Evolutionary conservation across 2,113 vertebrate species (phyloP).

Genomic region (Hystrix brachyura): DNA sequence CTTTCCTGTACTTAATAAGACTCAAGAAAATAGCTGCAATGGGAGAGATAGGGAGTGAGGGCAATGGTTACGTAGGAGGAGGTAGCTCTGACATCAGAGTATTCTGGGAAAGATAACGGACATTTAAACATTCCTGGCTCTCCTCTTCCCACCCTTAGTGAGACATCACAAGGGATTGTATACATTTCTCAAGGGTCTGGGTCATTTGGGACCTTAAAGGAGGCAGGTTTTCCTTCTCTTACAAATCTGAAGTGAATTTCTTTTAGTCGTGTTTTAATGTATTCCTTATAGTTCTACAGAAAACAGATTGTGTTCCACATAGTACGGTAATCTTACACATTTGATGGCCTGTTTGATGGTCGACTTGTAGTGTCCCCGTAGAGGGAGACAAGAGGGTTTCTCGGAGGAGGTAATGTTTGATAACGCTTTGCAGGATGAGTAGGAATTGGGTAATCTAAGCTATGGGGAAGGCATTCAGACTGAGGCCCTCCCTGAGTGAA

Average conservation of each 20-base stretch:
- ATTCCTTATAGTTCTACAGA: background rate
- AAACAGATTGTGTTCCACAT: background rate
- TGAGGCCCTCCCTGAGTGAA: background rate
- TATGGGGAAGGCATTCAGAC: background rate
- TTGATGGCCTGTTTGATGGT: background rate
- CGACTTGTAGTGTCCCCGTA: background rate
- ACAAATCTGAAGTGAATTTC: background rate
- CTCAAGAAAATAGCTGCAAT: slow-evolving; percentile 15
- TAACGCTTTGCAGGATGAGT: background rate
- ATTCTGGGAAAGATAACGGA: slow-evolving; percentile 11
- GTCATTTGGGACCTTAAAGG: background rate
- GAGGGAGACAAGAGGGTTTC: background rate
- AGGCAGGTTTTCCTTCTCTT: background rate
- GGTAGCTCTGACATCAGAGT: background rate
- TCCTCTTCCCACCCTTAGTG: background rate
- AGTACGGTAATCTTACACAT: background rate
- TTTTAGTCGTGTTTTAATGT: background rate
- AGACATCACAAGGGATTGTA: background rate
- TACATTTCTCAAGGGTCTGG: background rate
- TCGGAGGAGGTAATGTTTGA: background rate
- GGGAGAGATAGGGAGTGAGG: background rate
- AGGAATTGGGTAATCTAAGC: background rate
- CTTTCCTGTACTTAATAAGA: background rate
- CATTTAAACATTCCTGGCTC: background rate
- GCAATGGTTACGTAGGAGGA: background rate